Evolutionary conservation across 35 echinoderm and acorn worm species (phyloP).

Genomic region (Lytechinus variegatus): DNA sequence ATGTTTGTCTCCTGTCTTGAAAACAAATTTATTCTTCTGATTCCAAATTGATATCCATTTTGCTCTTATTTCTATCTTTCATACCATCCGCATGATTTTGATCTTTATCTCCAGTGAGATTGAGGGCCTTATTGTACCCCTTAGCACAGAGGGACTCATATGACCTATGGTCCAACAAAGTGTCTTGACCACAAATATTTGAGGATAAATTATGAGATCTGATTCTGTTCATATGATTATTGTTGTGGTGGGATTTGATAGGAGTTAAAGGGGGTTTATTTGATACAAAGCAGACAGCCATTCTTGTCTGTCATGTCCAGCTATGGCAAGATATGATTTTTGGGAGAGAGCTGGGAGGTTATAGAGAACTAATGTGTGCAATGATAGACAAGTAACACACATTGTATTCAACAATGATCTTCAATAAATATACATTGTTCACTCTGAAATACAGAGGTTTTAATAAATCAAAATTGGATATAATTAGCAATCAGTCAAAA

Average conservation of each 20-base stretch:
- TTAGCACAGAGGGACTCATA: not conserved
- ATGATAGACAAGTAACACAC: too few relatives aligned
- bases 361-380: too few relatives aligned
- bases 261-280: not conserved
- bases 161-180: constrained; percentile 1
- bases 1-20: not conserved
- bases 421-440: too few relatives aligned
- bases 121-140: not conserved
- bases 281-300: not conserved
- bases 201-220: not conserved
- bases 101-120: not conserved
- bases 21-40: constrained; percentile 15
- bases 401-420: too few relatives aligned
- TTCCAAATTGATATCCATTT: constrained; percentile 5
- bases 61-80: not conserved
- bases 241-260: not conserved
- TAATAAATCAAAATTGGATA: too few relatives aligned
- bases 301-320: not conserved
- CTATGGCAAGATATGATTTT: too few relatives aligned
- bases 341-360: too few relatives aligned
- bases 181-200: not conserved
- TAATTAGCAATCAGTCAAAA: too few relatives aligned
- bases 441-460: too few relatives aligned
- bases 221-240: not conserved
- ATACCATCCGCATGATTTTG: not conserved